Conservation (phyloP, 23 tunicate species). For the Diplosoma virens region DNA sequence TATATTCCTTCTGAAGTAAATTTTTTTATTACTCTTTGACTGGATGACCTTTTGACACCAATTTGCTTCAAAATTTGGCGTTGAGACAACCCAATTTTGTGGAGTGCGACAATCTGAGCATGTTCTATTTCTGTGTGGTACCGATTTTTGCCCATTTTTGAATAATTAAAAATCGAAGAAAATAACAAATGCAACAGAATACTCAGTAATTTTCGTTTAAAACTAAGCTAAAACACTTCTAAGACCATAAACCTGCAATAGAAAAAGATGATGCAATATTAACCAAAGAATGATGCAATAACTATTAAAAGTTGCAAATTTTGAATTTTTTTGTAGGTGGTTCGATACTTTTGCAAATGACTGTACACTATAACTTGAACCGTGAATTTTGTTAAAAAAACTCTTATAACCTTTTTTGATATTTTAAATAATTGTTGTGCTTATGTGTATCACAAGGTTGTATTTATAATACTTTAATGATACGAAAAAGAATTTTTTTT, state of each 20-base stretch:
- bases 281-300: not conserved
- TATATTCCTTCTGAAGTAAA: not conserved
- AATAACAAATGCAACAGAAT: not conserved
- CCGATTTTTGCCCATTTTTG: constrained; percentile 19
- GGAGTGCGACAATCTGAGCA: constrained; percentile 14
- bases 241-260: constrained; percentile 11
- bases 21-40: constrained; percentile 19
- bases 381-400: too few species aligned
- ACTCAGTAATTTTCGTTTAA: not conserved
- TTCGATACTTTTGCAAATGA: too few species aligned
- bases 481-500: too few species aligned
- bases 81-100: constrained; percentile 28
- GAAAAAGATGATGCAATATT: not conserved
- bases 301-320: not conserved
- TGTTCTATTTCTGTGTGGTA: constrained; percentile 20
- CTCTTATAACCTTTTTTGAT: too few species aligned
- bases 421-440: too few species aligned
- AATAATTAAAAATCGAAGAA: constrained; percentile 6
- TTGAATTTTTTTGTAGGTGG: not conserved
- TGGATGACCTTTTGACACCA: constrained; percentile 11
- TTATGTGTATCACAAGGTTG: too few species aligned
- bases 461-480: too few species aligned
- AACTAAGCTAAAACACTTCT: constrained; percentile 11
- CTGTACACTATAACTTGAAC: too few species aligned
- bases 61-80: constrained; percentile 1